Evolutionary conservation across 2,888 invertebrate species (phyloP), one percentile per base, ranked within the genome.

Genomic region (Tiliacea aurago): DNA sequence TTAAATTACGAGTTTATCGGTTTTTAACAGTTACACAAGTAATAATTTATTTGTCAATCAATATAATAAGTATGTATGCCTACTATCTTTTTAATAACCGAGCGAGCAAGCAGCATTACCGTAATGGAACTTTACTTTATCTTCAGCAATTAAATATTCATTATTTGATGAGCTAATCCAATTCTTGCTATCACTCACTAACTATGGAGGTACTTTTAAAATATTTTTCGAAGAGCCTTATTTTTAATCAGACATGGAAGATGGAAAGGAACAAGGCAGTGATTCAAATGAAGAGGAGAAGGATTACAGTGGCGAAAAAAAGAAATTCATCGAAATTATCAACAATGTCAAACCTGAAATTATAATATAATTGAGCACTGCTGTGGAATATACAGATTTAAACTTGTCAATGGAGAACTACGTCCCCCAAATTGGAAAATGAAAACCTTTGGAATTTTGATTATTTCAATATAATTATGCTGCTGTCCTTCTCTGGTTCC

Each of bases 1-100:
- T 28, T 28, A 28, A 28, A 28, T 28, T 28, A 28, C 28, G 28
- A 28, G 28, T 28, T 2, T 28, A 28, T 28, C 28, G 28, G 28
- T 28, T 28, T 28, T 1, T 28, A 28, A 28, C 28, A 28, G 28
- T 28, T 84, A 80, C 96, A 96, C 0, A 37, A 20, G 9, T 23
- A 23, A 59, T 20, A 15, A 69, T 69, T 49, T 15, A 28, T 43
- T 37, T 58, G 4, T 33, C 9, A 13, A 45, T 41, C 41, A 58
- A 55, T 37, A 61, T 18, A 45, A 9, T 11, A 13, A n/a, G 3
- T 20, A 15, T 28, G 10, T 15, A 58, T 6, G 5, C 11, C 43
- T 23, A 49, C n/a, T 49, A 0, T 10, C 4, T 10, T n/a, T n/a
- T 11, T n/a, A 51, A 4, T 51, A 10, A 11, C n/a, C 15, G 4